These are phyloP conservation scores for Corbicula japonica DNA, from an alignment of 2,888 invertebrate genomes.

Conservation along the genomic window DNA sequence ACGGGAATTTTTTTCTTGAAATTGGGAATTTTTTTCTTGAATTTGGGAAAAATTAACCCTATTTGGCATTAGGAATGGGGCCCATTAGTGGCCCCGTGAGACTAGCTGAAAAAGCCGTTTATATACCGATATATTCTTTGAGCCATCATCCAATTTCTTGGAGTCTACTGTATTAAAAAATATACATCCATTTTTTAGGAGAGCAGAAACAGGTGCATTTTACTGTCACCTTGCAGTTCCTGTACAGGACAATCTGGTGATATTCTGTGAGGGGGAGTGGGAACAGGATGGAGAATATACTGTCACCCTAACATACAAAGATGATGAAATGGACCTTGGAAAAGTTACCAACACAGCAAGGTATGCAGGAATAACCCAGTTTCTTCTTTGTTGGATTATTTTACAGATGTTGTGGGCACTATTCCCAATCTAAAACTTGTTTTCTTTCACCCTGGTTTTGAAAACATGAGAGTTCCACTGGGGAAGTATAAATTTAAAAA, in stretches of 20 bases:
- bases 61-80: neutral
- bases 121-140: neutral
- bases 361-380: too few relatives aligned
- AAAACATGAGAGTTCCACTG: too few relatives aligned
- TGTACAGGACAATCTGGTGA: conserved; percentile 67
- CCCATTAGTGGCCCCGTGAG: neutral
- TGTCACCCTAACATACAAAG: conserved; percentile 67
- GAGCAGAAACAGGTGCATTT: conserved; percentile 56
- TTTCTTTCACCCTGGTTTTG: too few relatives aligned
- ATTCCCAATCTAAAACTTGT: too few relatives aligned
- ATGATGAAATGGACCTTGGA: conserved; percentile 68
- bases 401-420: too few relatives aligned
- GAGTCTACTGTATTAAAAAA: neutral
- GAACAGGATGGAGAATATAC: conserved; percentile 46
- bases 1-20: too few relatives aligned
- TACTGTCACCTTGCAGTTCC: conserved; percentile 69
- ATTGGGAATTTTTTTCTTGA: neutral
- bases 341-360: conserved; percentile 62
- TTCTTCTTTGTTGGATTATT: too few relatives aligned
- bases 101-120: neutral
- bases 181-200: conserved; percentile 23
- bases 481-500: too few relatives aligned
- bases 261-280: conserved; percentile 73
- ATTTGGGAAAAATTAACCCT: neutral
- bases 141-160: neutral